Evolutionary conservation across 2,797 vertebrate genomes (phyloP).

Genomic region (Odontamblyopus rebecca): DNA sequence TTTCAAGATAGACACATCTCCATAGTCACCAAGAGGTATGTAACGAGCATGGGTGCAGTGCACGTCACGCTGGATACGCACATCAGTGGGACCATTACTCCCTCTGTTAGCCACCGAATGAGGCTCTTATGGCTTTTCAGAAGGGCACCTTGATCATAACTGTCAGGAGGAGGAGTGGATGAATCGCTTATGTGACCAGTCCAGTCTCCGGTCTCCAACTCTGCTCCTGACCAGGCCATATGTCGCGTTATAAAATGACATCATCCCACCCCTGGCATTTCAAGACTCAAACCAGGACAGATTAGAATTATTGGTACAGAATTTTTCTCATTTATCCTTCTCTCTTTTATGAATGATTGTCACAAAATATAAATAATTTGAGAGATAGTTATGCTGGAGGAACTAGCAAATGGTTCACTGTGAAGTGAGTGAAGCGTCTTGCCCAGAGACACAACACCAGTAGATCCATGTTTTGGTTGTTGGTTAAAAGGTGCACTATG

Average conservation of each 20-base stretch:
- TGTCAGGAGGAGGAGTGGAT: not conserved
- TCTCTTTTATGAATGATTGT: too few relatives aligned
- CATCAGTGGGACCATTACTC: constrained; percentile 9
- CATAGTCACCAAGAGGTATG: constrained; percentile 12
- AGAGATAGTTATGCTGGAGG: too few relatives aligned
- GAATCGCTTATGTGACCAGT: constrained; percentile 14
- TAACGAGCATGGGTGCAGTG: not conserved
- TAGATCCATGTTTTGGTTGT: too few relatives aligned
- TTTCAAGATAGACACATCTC: constrained; percentile 16
- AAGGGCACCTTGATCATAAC: constrained; percentile 26
- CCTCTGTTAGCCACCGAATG: constrained; percentile 2
- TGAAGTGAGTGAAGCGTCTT: too few relatives aligned
- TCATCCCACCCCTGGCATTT: constrained; percentile 1
- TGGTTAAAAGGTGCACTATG: too few relatives aligned
- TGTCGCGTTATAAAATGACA: constrained; percentile 1
- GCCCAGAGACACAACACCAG: too few relatives aligned
- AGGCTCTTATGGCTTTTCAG: constrained; percentile 15
- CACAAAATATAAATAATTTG: too few relatives aligned
- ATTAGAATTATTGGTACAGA: not conserved
- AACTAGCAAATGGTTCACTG: too few relatives aligned
- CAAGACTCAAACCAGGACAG: not conserved
- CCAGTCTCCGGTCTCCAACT: not conserved
- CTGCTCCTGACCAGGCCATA: not conserved
- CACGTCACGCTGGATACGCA: constrained; percentile 8
- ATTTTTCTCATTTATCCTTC: too few relatives aligned